A percentile compares a stretch with the other conserved stretches of the same genome.
Evolutionary conservation across 1,140 invertebrate genomes (phyloP).

Genomic region (Platyura marginata): DNA sequence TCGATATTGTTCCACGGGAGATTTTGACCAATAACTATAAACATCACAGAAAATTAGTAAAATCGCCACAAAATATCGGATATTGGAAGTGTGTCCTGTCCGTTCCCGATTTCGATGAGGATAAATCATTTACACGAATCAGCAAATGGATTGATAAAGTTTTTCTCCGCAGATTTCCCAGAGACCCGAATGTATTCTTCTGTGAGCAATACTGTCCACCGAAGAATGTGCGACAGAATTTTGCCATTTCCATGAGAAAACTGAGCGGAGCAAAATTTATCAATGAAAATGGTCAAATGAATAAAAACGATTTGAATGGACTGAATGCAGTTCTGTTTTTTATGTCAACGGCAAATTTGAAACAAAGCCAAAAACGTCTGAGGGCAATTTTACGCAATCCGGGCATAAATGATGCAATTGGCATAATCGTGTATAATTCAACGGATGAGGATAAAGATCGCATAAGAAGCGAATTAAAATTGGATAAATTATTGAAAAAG

Average conservation of each 20-base stretch:
- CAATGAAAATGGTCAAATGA: conserved; percentile 1
- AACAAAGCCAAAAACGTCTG: conserved; percentile 5
- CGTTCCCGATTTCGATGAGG: conserved; percentile 10
- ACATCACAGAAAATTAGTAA: conserved; percentile 27
- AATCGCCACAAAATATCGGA: conserved; percentile 18
- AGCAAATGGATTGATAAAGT: conserved; percentile 22
- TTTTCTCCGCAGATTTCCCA: conserved; percentile 19
- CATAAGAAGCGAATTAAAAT: conserved; percentile 5
- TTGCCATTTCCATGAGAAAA: conserved; percentile 18
- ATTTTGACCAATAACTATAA: too few relatives aligned
- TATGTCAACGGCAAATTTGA: conserved; percentile 6
- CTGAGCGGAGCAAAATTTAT: conserved; percentile 3
- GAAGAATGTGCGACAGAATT: conserved; percentile 8
- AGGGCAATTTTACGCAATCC: conserved; percentile 5
- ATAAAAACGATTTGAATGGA: conserved; percentile 6
- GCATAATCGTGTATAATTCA: conserved; percentile 5
- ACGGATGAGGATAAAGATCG: conserved; percentile 10
- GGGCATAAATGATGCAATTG: conserved; percentile 2
- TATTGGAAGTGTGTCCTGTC: conserved; percentile 46
- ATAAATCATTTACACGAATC: conserved; percentile 10
- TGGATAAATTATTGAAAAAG: conserved; percentile 17
- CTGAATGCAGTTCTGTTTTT: conserved; percentile 12
- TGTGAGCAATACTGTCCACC: conserved; percentile 15
- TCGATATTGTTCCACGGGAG: conserved; percentile 25
- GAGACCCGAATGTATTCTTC: conserved; percentile 22